Evolutionary conservation across 92 coral and sea anemone genomes (phyloP), one percentile per base, ranked within the genome.

Genomic region (Porites lobata): DNA sequence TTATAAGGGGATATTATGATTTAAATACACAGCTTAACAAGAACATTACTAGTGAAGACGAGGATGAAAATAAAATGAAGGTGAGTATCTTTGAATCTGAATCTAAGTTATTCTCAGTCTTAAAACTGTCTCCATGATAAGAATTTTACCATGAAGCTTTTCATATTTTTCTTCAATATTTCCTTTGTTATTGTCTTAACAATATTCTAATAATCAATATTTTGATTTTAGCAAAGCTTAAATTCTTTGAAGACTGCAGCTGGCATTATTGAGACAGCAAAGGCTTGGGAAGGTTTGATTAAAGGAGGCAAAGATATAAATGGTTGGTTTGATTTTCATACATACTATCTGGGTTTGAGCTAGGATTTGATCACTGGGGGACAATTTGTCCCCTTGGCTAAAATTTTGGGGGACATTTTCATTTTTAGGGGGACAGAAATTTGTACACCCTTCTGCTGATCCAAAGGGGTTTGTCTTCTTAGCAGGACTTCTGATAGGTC

Each of bases 31-130:
- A 94, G 97, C 63, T 92, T 22, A 89, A 52, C 80, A 72, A 65
- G 54, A 65, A 79, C 59, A 82, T 88, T 56, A 70, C 69, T 54
- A 90, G 82, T 66, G 91, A 83, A 64, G 98, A 93, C 19, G 94
- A 87, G 62, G 86, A 94, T 92, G 99, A 97, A 85, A 94, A 93
- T 6, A 94, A 89, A 86, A 97, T 97, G 99, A 97, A 97, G 90
- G 99, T 95, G 90, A 50, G 65, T 54, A 11, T 8, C 59, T 54
- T 54, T 54, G 14, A 38, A 38, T 38, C 47, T 38, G 47, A 38
- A 38, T 4, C 47, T 38, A 3, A 38, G 47, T 54, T 9, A 13
- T 54, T 54, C 59, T 54, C 7, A 9, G 10, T 54, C 14, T 54
- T 54, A 54, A 54, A 54, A 54, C 59, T 54, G 47, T 38, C 47